Base-by-base conservation (phyloP, 2,797 vertebrate genomes). In the Parambassis ranga region DNA sequence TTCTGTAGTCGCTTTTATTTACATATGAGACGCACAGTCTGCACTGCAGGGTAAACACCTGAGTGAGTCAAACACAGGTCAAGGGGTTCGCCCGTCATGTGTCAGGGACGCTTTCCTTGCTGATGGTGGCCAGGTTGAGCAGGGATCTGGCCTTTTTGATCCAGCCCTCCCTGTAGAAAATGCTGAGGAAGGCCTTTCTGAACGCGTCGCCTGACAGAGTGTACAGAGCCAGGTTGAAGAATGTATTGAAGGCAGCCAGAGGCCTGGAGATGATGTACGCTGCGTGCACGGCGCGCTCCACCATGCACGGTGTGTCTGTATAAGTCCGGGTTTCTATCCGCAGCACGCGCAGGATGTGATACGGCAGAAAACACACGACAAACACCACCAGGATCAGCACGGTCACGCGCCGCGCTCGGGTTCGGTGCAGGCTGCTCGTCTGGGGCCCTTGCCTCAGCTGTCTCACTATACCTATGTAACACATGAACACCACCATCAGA, bases 161-260 rank as follows among this genome's bases (percentile, higher is more conserved):
- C 51, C 67, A 60, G 11, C 1, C 0, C 1, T 60, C 7, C 10
- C 14, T 13, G 28, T 51, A 37, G 27, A 87, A 83, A 6, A 48
- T 31, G 6, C 59, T 62, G 19, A 66, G 2, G 11, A 88, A 82
- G 8, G 90, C 90, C 19, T 20, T 70, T 13, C 63, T 79, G 36
- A 92, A 90, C 22, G 41, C 49, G 18, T 86, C 79, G 0, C 89
- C 88, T 0, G 89, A 88, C 1, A 91, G 41, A 0, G 90, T 92
- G 78, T 90, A 91, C 44, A 92, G 32, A 3, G 43, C 76, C 65
- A 91, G 51, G 79, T 92, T 91, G 5, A 86, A 90, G 15, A 90
- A 77, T 0, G 84, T 86, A 75, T 90, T 91, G 27, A 90, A 11
- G 6, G 64, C 88, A 1, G 90, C 90, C 26, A 91, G 22, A 5